phyloP scores from a whole-genome alignment of 2,888 invertebrate species.

The Drosophila recens region DNA sequence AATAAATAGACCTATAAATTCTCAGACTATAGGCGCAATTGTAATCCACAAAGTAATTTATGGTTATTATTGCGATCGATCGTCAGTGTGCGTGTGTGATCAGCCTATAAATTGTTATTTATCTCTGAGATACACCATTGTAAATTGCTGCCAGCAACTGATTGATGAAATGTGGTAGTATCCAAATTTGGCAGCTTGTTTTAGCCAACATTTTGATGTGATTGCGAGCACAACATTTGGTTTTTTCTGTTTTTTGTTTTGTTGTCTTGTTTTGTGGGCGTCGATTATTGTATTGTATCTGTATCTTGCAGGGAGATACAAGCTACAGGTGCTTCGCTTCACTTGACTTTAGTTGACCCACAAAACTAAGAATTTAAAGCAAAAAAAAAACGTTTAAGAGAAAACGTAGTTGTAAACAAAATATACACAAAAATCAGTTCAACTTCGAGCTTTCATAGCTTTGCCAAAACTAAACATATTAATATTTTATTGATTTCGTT shows the following conservation, averaged over 20 bases:
- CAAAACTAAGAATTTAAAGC: neutral
- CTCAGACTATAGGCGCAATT: slow-evolving; percentile 43
- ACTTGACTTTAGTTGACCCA: slow-evolving; percentile 9
- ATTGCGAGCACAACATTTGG: slow-evolving; percentile 20
- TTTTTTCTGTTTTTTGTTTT: slow-evolving; percentile 24
- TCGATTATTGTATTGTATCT: slow-evolving; percentile 38
- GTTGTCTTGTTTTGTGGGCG: slow-evolving; percentile 35
- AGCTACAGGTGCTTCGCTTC: slow-evolving; percentile 31
- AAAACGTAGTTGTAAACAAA: too few relatives aligned
- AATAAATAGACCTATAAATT: slow-evolving; percentile 45
- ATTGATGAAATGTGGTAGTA: slow-evolving; percentile 62
- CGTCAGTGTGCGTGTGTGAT: slow-evolving; percentile 43
- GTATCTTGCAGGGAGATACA: slow-evolving; percentile 10
- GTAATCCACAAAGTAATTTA: slow-evolving; percentile 59
- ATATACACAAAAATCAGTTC: too few relatives aligned
- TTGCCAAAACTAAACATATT: too few relatives aligned
- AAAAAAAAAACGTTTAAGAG: neutral
- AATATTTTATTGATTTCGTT: too few relatives aligned
- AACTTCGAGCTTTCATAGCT: too few relatives aligned
- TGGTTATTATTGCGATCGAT: slow-evolving; percentile 52
- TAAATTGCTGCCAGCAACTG: slow-evolving; percentile 7
- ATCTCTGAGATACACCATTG: slow-evolving; percentile 25
- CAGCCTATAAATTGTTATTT: slow-evolving; percentile 66
- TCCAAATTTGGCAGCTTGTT: slow-evolving; percentile 67
- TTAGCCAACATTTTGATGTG: slow-evolving; percentile 41